A percentile compares a stretch with the other conserved stretches of the same genome.
Conservation (phyloP, 2,113 vertebrate species). For the Vidua macroura region DNA sequence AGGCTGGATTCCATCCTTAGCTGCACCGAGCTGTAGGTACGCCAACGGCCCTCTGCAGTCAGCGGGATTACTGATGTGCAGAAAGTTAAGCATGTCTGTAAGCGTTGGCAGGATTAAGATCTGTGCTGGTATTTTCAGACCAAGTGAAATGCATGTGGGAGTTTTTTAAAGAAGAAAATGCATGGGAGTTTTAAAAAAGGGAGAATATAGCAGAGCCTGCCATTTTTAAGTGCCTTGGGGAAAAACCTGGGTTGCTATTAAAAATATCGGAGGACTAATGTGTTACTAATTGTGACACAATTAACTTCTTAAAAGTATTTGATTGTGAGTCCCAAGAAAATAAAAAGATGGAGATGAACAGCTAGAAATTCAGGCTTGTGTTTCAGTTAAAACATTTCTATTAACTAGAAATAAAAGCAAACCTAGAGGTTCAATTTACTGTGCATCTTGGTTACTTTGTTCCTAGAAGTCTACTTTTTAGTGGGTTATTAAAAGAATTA, state of each 20-base stretch:
- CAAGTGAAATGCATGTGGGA: constrained; percentile 62
- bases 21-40: background rate
- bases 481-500: constrained; percentile 54
- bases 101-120: constrained; percentile 62
- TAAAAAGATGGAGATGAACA: constrained; percentile 12
- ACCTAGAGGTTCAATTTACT: constrained; percentile 43
- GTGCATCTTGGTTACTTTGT: constrained; percentile 12
- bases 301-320: constrained; percentile 45
- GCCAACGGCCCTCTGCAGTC: background rate
- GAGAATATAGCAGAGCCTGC: constrained; percentile 17
- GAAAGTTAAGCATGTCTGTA: constrained; percentile 50
- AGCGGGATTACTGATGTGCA: constrained; percentile 34
- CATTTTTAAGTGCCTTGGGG: constrained; percentile 54
- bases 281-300: constrained; percentile 69
- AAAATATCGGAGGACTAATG: constrained; percentile 60
- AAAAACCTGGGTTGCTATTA: constrained; percentile 60
- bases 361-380: constrained; percentile 20
- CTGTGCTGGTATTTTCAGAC: constrained; percentile 60
- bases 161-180: constrained; percentile 61
- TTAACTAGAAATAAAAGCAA: constrained; percentile 49
- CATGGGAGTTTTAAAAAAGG: constrained; percentile 37
- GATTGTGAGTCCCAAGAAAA: constrained; percentile 41
- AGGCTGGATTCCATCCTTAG: background rate
- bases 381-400: constrained; percentile 33
- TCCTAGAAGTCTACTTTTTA: constrained; percentile 47